Evolutionary conservation across 2,797 vertebrate genomes (phyloP).

Genomic region (Falco rusticolus): DNA sequence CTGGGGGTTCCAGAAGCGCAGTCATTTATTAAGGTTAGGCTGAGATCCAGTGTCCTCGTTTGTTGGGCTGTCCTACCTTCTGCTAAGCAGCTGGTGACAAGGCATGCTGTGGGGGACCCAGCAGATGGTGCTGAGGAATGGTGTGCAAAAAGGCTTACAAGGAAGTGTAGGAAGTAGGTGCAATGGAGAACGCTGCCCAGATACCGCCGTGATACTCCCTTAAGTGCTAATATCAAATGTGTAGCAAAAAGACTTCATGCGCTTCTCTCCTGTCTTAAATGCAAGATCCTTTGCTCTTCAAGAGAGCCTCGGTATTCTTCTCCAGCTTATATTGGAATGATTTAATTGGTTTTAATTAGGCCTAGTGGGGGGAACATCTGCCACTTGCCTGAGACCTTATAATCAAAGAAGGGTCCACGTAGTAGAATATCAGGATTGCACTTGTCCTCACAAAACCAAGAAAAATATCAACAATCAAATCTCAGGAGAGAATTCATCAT

Average conservation of each 20-base stretch:
- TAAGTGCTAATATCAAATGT: neutral
- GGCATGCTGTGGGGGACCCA: neutral
- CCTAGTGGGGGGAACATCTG: neutral
- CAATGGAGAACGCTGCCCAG: neutral
- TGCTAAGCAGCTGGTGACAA: conserved; percentile 33
- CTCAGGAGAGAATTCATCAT: neutral
- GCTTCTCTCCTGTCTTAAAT: neutral
- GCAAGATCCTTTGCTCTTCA: neutral
- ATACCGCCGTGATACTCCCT: neutral
- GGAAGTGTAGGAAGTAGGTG: conserved; percentile 35
- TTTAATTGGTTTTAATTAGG: conserved; percentile 9
- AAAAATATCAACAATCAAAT: neutral
- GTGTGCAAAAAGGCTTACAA: neutral
- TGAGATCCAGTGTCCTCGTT: neutral
- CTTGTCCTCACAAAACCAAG: neutral
- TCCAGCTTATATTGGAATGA: neutral
- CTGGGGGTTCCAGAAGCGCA: neutral
- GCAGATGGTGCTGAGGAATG: conserved; percentile 33
- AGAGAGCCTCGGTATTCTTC: neutral
- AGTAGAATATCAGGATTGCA: neutral
- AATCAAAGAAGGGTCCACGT: neutral
- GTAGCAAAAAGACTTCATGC: neutral
- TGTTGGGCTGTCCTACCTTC: conserved; percentile 14
- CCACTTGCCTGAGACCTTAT: neutral
- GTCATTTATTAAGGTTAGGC: neutral